Conservation (phyloP, 2,113 vertebrate genomes). For the Ceyx margarethae region DNA sequence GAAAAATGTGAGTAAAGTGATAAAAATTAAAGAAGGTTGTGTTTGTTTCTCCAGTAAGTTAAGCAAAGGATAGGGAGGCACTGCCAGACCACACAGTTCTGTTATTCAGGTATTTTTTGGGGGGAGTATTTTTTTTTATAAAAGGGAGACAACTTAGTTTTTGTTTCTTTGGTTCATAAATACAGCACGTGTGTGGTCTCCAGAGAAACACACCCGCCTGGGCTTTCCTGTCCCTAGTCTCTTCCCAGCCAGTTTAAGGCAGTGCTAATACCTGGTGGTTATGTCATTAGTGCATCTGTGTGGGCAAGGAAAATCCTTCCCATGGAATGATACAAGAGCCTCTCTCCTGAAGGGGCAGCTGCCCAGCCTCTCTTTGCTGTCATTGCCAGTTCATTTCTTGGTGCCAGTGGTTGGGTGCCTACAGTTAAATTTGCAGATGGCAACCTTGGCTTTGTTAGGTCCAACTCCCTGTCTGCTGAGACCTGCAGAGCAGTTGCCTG, state of each 20-base stretch:
- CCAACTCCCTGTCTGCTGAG: background rate
- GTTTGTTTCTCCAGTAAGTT: constrained; percentile 19
- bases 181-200: constrained; percentile 40
- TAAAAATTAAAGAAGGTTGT: background rate
- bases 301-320: background rate
- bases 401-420: background rate
- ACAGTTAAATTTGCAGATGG: background rate
- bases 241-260: background rate
- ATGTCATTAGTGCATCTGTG: background rate
- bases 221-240: background rate
- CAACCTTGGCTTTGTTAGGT: background rate
- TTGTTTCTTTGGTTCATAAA: constrained; percentile 46
- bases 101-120: background rate
- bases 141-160: background rate
- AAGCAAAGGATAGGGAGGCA: background rate
- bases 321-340: background rate
- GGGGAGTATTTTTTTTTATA: background rate
- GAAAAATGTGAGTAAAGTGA: background rate
- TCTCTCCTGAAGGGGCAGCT: background rate
- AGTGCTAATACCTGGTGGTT: background rate
- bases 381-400: background rate
- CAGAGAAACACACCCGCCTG: background rate
- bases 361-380: background rate
- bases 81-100: constrained; percentile 49
- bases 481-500: background rate